Evolutionary conservation across 2,888 invertebrate genomes (phyloP).

Genomic region (Lepetodrilus schrolli): DNA sequence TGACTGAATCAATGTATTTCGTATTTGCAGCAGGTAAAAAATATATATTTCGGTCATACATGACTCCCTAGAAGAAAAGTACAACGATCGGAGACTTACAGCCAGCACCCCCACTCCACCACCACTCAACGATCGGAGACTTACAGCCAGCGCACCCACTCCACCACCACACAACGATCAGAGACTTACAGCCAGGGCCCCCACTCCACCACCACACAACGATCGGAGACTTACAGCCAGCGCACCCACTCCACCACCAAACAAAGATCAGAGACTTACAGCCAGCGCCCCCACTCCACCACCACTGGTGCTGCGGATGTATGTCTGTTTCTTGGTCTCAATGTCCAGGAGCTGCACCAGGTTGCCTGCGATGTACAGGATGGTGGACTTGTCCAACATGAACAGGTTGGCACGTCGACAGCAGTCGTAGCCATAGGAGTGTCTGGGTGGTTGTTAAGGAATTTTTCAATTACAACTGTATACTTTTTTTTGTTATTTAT

Average conservation of each 20-base stretch:
- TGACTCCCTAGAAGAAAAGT: too few species aligned
- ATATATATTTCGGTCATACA: too few species aligned
- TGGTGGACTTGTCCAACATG: constrained; percentile 83
- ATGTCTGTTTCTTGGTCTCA: constrained; percentile 80
- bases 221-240: constrained; percentile 84
- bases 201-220: constrained; percentile 86
- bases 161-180: too few species aligned
- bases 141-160: too few species aligned
- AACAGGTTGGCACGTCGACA: constrained; percentile 87
- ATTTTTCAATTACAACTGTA: too few species aligned
- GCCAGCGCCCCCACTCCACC: constrained; percentile 88
- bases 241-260: constrained; percentile 88
- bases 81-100: too few species aligned
- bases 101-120: too few species aligned
- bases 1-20: too few species aligned
- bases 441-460: constrained; percentile 77
- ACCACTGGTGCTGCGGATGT: constrained; percentile 84
- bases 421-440: constrained; percentile 91
- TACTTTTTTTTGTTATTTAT: too few species aligned
- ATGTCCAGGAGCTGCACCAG: constrained; percentile 85
- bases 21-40: too few species aligned
- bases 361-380: constrained; percentile 89
- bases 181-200: constrained; percentile 85
- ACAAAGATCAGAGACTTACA: too few species aligned
- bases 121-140: too few species aligned